Conservation (phyloP, 2,888 invertebrate species). For the Coenonympha arcania region DNA sequence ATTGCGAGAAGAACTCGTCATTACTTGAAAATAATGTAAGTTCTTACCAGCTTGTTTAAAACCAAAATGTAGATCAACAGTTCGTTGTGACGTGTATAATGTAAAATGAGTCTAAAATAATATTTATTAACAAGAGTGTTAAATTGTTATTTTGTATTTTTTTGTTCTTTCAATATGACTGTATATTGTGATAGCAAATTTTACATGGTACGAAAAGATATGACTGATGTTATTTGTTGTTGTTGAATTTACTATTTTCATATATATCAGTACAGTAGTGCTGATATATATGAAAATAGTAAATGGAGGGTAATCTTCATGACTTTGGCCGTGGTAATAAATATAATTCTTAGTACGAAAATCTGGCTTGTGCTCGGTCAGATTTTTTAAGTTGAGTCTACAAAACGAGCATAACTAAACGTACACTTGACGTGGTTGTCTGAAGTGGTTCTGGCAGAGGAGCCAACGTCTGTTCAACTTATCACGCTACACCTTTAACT, state of each 20-base stretch:
- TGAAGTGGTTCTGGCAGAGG: conserved; percentile 65
- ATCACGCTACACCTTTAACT: conserved; percentile 62
- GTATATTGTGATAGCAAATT: no score
- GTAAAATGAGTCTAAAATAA: neutral
- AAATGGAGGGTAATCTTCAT: no score
- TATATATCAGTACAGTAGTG: no score
- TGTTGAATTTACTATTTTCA: no score
- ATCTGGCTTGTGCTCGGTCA: no score
- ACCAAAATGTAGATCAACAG: neutral
- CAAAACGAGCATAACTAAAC: conserved; percentile 45
- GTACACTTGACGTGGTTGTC: conserved; percentile 39
- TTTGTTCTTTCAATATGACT: neutral
- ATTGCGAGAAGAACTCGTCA: conserved; percentile 54
- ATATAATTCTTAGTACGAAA: no score
- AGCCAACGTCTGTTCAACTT: conserved; percentile 55
- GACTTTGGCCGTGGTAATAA: no score
- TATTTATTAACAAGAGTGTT: neutral
- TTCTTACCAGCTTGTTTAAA: conserved; percentile 26
- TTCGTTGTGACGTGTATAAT: neutral
- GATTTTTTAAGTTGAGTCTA: no score
- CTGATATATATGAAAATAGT: no score
- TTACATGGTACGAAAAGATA: no score
- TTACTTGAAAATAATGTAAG: conserved; percentile 57
- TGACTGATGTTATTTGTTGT: neutral
- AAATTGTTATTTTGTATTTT: neutral